Evolutionary conservation across 2,113 vertebrate species (phyloP).

Genomic region (Platysternon megacephalum): DNA sequence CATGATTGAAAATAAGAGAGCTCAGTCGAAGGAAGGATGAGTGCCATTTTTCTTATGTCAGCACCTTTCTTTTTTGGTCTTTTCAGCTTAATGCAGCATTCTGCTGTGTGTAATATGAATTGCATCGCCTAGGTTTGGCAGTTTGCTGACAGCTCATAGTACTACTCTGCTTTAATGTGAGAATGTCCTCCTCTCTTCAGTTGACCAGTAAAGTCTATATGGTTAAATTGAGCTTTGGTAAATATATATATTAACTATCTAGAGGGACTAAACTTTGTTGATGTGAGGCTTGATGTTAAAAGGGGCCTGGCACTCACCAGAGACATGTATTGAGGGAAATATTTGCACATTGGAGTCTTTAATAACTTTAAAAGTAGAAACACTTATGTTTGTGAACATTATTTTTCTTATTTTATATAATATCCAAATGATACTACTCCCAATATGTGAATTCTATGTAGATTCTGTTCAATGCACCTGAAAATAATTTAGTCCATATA

Average conservation of each 20-base stretch:
- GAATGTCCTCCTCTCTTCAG: neutral
- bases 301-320: neutral
- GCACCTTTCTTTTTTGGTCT: slow-evolving; percentile 1
- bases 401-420: neutral
- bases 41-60: slow-evolving; percentile 2
- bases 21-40: neutral
- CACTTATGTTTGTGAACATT: neutral
- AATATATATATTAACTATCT: neutral
- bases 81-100: slow-evolving; percentile 23
- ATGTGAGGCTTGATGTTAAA: neutral
- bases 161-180: neutral
- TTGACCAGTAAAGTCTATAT: neutral
- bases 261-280: neutral
- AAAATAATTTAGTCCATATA: slow-evolving; percentile 6
- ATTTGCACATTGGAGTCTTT: neutral
- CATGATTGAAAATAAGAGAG: neutral
- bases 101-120: neutral
- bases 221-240: neutral
- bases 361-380: neutral
- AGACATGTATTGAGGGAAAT: neutral
- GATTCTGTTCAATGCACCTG: neutral
- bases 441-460: neutral
- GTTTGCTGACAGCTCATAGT: slow-evolving; percentile 31
- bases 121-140: neutral
- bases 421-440: neutral